Evolutionary conservation across 2,113 vertebrate species (phyloP).

Genomic region (Pterocles burchelli): DNA sequence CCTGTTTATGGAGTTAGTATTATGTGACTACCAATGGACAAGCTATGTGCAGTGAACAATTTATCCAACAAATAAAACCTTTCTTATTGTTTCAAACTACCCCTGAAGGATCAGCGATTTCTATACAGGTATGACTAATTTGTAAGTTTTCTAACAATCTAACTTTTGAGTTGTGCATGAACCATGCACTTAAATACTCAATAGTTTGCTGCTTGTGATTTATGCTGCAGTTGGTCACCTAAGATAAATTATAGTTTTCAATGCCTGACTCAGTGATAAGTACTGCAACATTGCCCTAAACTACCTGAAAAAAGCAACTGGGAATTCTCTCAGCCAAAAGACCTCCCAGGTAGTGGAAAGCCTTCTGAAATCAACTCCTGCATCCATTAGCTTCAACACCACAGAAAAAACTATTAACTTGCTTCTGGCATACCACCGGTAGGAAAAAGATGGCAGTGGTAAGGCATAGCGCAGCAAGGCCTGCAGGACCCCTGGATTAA

Average conservation of each 20-base stretch:
- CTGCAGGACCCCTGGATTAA: conserved; percentile 1
- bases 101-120: not conserved
- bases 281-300: not conserved
- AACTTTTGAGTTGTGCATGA: not conserved
- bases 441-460: not conserved
- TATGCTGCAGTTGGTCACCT: not conserved
- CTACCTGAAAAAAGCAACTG: not conserved
- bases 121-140: not conserved
- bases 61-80: not conserved
- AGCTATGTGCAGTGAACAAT: not conserved
- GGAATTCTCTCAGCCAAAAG: not conserved
- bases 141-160: not conserved
- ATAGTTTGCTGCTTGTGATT: not conserved
- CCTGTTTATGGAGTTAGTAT: not conserved
- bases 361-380: not conserved
- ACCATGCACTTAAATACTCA: not conserved
- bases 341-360: not conserved
- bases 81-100: not conserved
- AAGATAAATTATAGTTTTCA: not conserved
- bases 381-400: not conserved
- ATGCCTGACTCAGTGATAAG: not conserved
- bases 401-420: not conserved
- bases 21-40: not conserved
- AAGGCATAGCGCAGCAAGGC: not conserved
- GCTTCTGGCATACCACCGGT: not conserved